Conservation (phyloP, 2,113 vertebrate genomes). For the Laticauda colubrina region DNA sequence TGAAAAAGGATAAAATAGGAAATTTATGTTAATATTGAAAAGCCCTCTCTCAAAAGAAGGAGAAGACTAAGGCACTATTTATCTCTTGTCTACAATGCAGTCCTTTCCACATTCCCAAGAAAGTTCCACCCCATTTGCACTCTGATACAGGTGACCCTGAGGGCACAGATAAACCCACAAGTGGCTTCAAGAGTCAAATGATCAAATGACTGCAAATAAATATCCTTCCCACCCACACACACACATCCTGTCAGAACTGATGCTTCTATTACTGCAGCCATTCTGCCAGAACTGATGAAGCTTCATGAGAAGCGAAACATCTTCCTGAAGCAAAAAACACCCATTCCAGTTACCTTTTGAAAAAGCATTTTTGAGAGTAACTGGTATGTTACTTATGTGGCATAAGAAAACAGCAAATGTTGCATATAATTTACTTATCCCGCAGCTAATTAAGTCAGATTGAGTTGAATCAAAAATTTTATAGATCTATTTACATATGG, state of each 20-base stretch:
- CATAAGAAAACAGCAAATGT: not conserved
- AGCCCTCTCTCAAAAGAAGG: not conserved
- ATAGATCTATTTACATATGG: not conserved
- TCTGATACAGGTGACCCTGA: not conserved
- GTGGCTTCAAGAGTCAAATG: not conserved
- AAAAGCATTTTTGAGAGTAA: not conserved
- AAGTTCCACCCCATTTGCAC: not conserved
- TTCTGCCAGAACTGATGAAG: not conserved
- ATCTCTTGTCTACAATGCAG: not conserved
- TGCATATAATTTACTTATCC: not conserved
- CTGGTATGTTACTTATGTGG: not conserved
- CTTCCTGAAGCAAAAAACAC: not conserved
- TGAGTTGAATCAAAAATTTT: not conserved
- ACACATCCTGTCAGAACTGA: not conserved
- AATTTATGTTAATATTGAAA: not conserved
- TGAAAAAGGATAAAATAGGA: not conserved
- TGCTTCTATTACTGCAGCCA: not conserved
- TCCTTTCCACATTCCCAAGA: not conserved
- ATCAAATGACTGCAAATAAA: not conserved
- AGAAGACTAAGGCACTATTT: not conserved
- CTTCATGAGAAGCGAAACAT: not conserved
- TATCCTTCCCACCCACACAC: not conserved
- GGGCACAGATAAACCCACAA: not conserved
- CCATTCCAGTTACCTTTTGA: not conserved
- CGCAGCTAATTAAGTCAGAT: not conserved